A percentile compares a stretch with the other conserved stretches of the same genome.
These are phyloP conservation scores for Ctenopoma kingsleyae DNA, from an alignment of 2,797 vertebrate genomes.

Conservation along the genomic window DNA sequence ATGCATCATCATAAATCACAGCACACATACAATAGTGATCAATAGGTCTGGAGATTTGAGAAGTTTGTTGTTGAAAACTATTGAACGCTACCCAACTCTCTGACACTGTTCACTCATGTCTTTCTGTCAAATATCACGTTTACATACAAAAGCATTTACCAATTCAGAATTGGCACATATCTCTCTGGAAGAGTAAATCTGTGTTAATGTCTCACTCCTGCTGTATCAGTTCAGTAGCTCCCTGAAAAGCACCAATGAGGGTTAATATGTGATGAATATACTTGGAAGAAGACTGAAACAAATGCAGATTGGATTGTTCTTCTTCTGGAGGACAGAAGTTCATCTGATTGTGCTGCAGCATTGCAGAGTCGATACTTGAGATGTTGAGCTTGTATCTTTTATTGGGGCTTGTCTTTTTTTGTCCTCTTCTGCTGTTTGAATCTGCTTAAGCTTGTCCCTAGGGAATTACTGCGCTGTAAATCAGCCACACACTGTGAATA, in stretches of 20 bases:
- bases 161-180: conserved; percentile 1
- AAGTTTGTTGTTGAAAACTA: conserved; percentile 17
- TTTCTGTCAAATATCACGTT: neutral
- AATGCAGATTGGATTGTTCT: conserved; percentile 46
- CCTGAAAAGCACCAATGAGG: neutral
- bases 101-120: neutral
- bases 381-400: conserved; percentile 23
- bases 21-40: conserved; percentile 42
- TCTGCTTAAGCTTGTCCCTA: conserved; percentile 12
- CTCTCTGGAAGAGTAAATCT: neutral
- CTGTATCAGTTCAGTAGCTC: conserved; percentile 6
- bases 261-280: conserved; percentile 18
- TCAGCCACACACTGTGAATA: conserved; percentile 7
- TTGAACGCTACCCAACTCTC: too few species aligned
- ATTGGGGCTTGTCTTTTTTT: neutral
- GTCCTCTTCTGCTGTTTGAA: conserved; percentile 15
- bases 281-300: neutral
- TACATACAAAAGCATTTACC: conserved; percentile 2
- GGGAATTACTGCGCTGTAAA: conserved; percentile 21
- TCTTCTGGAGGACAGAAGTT: conserved; percentile 25
- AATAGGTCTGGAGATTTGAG: conserved; percentile 41
- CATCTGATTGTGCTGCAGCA: conserved; percentile 33
- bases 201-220: neutral
- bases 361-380: conserved; percentile 31
- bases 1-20: conserved; percentile 64